Conservation (phyloP, 2,888 invertebrate species). For the Microchrysa polita region DNA sequence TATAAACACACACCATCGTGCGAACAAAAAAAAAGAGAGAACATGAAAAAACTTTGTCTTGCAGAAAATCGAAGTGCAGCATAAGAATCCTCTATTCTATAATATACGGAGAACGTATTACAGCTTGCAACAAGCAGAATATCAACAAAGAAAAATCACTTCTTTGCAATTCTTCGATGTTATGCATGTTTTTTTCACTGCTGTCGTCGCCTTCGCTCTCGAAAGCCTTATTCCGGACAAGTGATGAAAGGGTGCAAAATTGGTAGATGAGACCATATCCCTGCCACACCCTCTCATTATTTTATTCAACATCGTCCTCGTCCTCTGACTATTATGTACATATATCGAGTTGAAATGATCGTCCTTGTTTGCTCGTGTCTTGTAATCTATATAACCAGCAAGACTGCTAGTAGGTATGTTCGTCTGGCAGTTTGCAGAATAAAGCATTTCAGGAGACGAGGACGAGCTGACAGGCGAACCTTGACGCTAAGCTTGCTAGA, state of each 20-base stretch:
- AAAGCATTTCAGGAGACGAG: neutral
- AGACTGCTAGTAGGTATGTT: constrained; percentile 28
- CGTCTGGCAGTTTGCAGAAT: constrained; percentile 19
- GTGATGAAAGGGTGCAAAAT: neutral
- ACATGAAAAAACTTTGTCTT: no score
- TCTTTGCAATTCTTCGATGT: constrained; percentile 3
- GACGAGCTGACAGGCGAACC: no score
- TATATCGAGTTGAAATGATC: neutral
- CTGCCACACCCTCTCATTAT: constrained; percentile 38
- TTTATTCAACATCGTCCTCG: neutral
- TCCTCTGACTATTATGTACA: no score
- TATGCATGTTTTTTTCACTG: constrained; percentile 1
- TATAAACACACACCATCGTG: no score
- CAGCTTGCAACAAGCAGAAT: neutral
- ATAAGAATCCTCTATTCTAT: no score
- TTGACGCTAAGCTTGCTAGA: no score
- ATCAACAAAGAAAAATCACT: constrained; percentile 2
- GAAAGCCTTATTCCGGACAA: neutral
- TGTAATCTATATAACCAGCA: neutral
- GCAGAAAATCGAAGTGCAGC: no score
- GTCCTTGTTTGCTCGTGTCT: constrained; percentile 26
- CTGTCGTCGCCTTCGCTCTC: no score
- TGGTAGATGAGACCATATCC: constrained; percentile 21
- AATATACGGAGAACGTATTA: neutral
- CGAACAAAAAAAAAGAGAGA: no score